Evolutionary conservation across 1,140 invertebrate species (phyloP), one percentile per base, ranked within the genome.

Genomic region (Eriocheir sinensis): DNA sequence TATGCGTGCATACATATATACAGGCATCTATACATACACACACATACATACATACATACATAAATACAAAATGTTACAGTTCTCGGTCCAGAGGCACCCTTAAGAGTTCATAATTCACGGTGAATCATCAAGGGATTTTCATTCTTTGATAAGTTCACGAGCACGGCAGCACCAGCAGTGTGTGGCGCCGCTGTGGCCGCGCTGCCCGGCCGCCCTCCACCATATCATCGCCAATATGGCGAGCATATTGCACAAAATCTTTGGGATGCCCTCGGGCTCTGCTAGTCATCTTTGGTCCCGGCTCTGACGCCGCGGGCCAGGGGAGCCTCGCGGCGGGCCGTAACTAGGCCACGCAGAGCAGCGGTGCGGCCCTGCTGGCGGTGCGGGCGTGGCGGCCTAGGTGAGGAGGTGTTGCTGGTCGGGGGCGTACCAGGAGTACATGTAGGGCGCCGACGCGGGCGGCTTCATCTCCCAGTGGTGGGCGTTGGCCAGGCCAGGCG

Each of bases 381-480:
- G 38, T 41, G 40, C 36, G 30, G 85, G 92, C 32, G 44, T 38
- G 44, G 89, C 72, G 86, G 79, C 92, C 98, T 96, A 98, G 97
- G 98, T 98, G 96, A 98, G 97, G 95, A 98, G 97, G 96, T 98
- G 98, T 95, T 98, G 98, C 97, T 98, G 97, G 95, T 98, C 97
- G 94, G 98, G 97, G 96, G 98, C 98, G 96, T 98, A 98, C 98
- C 98, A 98, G 94, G 98, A 98, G 97, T 98, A 98, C 97, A 98
- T 98, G 96, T 98, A 98, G 95, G 97, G 97, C 93, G 97, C 83
- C 80, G 90, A 48, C 80, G 85, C 85, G 85, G 97, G 97, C 96
- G 96, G 98, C 96, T 98, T 98, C 97, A 98, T 98, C 97, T 98
- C 98, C 97, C 98, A 98, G 95, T 95, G 96, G 90, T 91, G 97